Percentiles rank a stretch among this genome's conserved stretches.
These are phyloP conservation scores for Drosophila neotestacea DNA, from an alignment of 2,888 invertebrate species.

Conservation along the genomic window DNA sequence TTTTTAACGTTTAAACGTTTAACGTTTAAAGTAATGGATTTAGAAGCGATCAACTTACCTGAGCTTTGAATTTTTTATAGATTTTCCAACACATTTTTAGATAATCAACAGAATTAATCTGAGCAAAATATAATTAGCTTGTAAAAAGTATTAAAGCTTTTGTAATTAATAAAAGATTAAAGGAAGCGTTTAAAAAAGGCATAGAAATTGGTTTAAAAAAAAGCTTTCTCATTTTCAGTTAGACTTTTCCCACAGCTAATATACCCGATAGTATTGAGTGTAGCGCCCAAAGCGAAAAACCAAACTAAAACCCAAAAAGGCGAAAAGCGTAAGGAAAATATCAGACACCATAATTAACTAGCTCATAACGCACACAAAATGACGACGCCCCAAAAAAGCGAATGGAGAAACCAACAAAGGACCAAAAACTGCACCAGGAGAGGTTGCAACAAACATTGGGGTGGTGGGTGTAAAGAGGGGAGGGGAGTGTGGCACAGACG, in stretches of 20 bases:
- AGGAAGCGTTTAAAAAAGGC: no score
- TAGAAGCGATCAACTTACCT: no score
- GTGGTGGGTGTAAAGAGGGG: not conserved
- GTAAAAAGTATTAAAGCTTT: no score
- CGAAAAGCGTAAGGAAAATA: slow-evolving; percentile 57
- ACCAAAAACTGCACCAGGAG: slow-evolving; percentile 27
- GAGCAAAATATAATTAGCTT: no score
- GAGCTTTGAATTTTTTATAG: no score
- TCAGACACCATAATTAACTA: slow-evolving; percentile 79
- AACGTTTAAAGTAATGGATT: no score
- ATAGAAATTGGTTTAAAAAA: not conserved
- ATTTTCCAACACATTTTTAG: no score
- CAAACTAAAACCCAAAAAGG: slow-evolving; percentile 17
- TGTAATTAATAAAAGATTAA: no score
- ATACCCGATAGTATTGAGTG: slow-evolving; percentile 9
- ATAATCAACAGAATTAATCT: no score
- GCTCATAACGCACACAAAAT: slow-evolving; percentile 71
- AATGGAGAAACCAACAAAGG: slow-evolving; percentile 37
- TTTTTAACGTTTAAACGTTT: no score
- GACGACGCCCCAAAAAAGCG: slow-evolving; percentile 26
- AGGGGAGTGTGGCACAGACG: slow-evolving; percentile 9
- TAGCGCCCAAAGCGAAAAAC: slow-evolving; percentile 15
- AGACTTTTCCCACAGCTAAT: slow-evolving; percentile 8
- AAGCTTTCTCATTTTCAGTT: not conserved
- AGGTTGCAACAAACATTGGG: not conserved